These are phyloP conservation scores for Kryphioiulus occultus DNA, from an alignment of 2,888 invertebrate genomes.

Conservation along the genomic window DNA sequence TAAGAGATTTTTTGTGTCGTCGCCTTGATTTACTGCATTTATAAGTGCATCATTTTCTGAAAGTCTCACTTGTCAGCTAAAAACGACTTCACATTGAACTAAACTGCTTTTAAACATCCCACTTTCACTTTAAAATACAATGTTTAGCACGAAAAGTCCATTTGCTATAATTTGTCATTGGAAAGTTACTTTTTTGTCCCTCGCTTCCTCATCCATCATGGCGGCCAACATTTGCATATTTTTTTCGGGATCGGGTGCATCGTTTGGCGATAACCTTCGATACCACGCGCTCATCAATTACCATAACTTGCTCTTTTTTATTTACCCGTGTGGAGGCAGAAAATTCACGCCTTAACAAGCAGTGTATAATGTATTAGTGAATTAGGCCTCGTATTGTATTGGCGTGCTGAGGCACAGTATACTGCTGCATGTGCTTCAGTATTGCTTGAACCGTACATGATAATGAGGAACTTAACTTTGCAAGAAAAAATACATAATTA, in stretches of 20 bases:
- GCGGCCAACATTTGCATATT: slow-evolving; percentile 32
- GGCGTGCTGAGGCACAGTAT: not conserved
- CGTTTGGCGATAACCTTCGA: not conserved
- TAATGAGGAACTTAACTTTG: not conserved
- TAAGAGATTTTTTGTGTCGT: slow-evolving; percentile 29
- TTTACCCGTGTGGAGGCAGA: not conserved
- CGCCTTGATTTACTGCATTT: slow-evolving; percentile 34
- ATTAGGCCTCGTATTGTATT: not conserved
- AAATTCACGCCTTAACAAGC: not conserved
- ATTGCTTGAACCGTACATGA: no score
- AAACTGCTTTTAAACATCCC: slow-evolving; percentile 44
- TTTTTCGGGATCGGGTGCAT: not conserved
- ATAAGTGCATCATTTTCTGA: slow-evolving; percentile 24
- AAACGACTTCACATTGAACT: slow-evolving; percentile 41
- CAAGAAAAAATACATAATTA: not conserved
- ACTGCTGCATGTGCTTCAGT: not conserved
- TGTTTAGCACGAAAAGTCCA: slow-evolving; percentile 45
- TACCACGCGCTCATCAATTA: slow-evolving; percentile 26
- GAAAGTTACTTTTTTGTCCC: slow-evolving; percentile 2
- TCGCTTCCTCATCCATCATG: slow-evolving; percentile 29
- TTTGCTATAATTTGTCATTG: slow-evolving; percentile 41
- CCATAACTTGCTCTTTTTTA: slow-evolving; percentile 24
- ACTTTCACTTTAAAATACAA: slow-evolving; percentile 43
- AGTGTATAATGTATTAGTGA: not conserved
- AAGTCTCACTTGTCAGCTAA: slow-evolving; percentile 41